Evolutionary conservation across 2,888 invertebrate species (phyloP), one percentile per base, ranked within the genome.

Genomic region (Carabus problematicus): DNA sequence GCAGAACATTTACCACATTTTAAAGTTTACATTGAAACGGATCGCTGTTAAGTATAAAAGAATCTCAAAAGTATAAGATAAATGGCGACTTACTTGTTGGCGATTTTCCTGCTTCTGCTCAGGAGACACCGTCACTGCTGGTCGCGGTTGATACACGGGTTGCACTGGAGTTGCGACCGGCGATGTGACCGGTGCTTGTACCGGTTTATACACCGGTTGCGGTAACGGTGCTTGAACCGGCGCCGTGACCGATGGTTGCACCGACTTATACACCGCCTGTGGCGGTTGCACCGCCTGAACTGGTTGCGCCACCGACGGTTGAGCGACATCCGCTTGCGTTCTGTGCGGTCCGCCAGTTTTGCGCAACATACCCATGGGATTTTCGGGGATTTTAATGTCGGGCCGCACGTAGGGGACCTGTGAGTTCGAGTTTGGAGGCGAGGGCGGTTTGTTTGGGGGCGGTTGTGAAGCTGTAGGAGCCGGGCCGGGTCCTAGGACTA

Each of bases 331-430:
- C 9, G 52, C 14, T 87, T 87, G 72, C 64, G 73, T 78, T 66
- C 78, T 75, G 66, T 77, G 75, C 0, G 90, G 89, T 70, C 89
- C 89, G 71, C 89, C 87, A 2, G 90, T 89, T 83, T 89, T 90
- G 73, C 88, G 84, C 71, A 91, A 79, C 82, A 87, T 84, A 29
- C 89, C 87, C 80, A 91, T 91, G 0, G 91, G 91, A 78, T 91
- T 91, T 71, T 89, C 85, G 7, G 91, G 91, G 59, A 91, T 91
- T 16, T 90, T 90, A 75, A 91, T 91, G 82, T 91, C 91, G 14
- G 91, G 91, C 70, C 91, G 83, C 79, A 88, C 87, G 42, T 87
- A 88, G 1, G 64, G 45, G 1, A 43, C 14, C 16, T 52, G 52
- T 52, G 52, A 52, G 16, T 52, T 52, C 9, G 12, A 52, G 18